Evolutionary conservation across 2,113 vertebrate genomes (phyloP), one percentile per base, ranked within the genome.

Genomic region (Raja brachyura): DNA sequence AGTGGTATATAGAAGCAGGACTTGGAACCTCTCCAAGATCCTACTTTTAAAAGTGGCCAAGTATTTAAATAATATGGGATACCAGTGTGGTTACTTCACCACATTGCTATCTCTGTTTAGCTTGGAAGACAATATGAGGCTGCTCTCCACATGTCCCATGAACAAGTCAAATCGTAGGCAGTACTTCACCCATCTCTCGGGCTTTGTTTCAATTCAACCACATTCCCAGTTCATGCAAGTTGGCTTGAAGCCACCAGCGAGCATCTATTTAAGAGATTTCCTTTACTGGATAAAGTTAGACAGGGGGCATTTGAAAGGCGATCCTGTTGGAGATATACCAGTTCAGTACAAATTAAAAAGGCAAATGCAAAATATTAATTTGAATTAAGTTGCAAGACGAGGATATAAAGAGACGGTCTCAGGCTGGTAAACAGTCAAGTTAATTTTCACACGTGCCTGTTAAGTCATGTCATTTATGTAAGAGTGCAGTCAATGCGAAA

Each of bases 21-120:
- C 56, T 88, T 88, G 83, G 59, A 88, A 66, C 63, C 59, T 88
- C 59, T 88, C 83, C 83, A 88, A 28, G 61, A 63, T 63, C n/a
- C n/a, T 33, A 63, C 28, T 66, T 86, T 88, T 31, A 88, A 88
- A 63, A 88, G n/a, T 73, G 66, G 90, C 68, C 31, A 73, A 70
- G 20, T 73, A 73, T 92, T 92, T 70, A 73, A 39, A 54, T 63
- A 74, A 92, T 74, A 92, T 54, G 68, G 90, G 33, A 92, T 92
- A 74, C 66, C 8, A 48, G 9, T 8, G 8, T 74, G 90, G 66
- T 92, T 92, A 92, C 90, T 92, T 92, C 90, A 92, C 22, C 90
- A 54, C n/a, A 54, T 54, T 92, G 33, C 18, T 54, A 48, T 92
- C 90, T 54, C 3, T 74, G 68, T 68, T 92, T 39, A 73, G 18